These are phyloP conservation scores for Hemichromis elongatus DNA, from an alignment of 2,113 vertebrate species.

Conservation along the genomic window DNA sequence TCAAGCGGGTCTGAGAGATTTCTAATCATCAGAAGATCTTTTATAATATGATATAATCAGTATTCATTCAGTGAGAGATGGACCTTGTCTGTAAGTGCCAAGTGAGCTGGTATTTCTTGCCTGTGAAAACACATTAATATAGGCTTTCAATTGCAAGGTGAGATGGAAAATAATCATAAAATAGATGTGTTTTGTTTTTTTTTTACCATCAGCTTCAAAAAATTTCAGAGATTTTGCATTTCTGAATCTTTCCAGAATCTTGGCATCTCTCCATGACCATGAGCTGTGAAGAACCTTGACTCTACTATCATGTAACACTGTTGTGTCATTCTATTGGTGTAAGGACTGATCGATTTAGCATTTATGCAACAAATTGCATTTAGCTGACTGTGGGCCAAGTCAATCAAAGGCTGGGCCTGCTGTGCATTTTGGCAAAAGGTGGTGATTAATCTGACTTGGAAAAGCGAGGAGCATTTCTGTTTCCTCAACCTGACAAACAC, in stretches of 20 bases:
- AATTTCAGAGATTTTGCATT: constrained; percentile 12
- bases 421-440: constrained; percentile 44
- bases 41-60: background rate
- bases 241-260: background rate
- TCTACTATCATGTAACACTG: constrained; percentile 14
- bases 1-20: background rate
- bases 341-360: constrained; percentile 47
- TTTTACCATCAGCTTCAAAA: background rate
- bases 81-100: constrained; percentile 4
- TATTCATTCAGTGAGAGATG: background rate
- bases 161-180: constrained; percentile 10
- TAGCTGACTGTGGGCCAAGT: constrained; percentile 38
- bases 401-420: constrained; percentile 39
- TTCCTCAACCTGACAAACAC: background rate
- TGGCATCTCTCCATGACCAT: background rate
- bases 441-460: constrained; percentile 40
- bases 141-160: constrained; percentile 14
- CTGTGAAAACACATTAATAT: constrained; percentile 46
- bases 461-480: background rate
- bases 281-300: constrained; percentile 31
- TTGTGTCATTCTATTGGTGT: constrained; percentile 44
- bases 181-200: background rate
- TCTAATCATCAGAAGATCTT: constrained; percentile 16
- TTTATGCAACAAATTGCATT: constrained; percentile 42
- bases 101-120: constrained; percentile 43